Evolutionary conservation across 2,888 invertebrate genomes (phyloP).

Genomic region (Metellina segmentata): DNA sequence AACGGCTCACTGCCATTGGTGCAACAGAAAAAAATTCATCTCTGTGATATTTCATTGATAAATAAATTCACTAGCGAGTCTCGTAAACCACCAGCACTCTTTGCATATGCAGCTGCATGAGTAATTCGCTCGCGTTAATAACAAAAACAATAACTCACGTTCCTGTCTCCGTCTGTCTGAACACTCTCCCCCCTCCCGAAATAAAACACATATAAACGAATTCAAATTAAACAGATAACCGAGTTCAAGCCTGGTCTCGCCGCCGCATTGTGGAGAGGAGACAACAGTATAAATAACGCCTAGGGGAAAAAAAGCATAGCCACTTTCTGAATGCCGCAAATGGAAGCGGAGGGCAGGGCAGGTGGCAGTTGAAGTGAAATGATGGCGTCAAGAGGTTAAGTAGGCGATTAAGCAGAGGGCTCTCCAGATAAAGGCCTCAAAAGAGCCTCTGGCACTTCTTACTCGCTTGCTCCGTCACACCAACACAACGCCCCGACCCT

Average conservation of each 20-base stretch:
- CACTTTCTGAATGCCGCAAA: not conserved
- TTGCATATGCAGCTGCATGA: not conserved
- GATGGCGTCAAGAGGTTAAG: constrained; percentile 66
- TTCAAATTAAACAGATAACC: not conserved
- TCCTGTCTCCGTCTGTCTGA: too few relatives aligned
- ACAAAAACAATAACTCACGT: not conserved
- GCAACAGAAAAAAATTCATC: too few relatives aligned
- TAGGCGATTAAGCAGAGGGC: constrained; percentile 60
- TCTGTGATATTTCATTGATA: too few relatives aligned
- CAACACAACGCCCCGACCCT: too few relatives aligned
- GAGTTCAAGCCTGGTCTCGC: not conserved
- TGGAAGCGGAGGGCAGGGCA: not conserved
- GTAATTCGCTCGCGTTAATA: not conserved
- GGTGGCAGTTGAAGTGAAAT: not conserved
- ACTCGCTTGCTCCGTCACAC: not conserved
- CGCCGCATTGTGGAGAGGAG: too few relatives aligned
- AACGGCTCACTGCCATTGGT: too few relatives aligned
- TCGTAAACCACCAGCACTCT: not conserved
- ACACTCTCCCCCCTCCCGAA: too few relatives aligned
- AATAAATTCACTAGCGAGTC: not conserved
- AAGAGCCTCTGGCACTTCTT: not conserved
- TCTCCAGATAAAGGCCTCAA: constrained; percentile 44
- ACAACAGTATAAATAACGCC: not conserved
- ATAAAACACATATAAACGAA: too few relatives aligned
- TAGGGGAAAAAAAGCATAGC: not conserved